Evolutionary conservation across 2,113 vertebrate genomes (phyloP), one percentile per base, ranked within the genome.

Genomic region (Ptychochromis oligacanthus): DNA sequence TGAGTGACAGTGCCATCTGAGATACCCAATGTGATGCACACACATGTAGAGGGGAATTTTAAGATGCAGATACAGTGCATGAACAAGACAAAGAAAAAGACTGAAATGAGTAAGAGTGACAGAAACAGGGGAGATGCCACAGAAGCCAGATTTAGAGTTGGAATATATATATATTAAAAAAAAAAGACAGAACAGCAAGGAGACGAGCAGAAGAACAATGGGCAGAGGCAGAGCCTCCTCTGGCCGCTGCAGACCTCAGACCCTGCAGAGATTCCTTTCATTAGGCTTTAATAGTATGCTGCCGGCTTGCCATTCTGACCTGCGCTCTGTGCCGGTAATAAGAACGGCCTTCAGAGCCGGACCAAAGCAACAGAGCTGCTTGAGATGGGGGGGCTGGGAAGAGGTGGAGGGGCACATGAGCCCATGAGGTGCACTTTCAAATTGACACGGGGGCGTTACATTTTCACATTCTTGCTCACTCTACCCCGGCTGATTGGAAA

Each of bases 201-300:
- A 90, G 70, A 84, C 72, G 34, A 86, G 86, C 80, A 80, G 82
- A 85, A 87, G 89, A 92, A 95, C 92, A 94, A 94, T 90, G 84
- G 89, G 83, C 76, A 89, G 78, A 93, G 88, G 72, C 79, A 82
- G 76, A 88, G 89, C 40, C 88, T 92, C 87, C 88, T 92, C 90
- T 91, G 90, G 88, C 90, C 82, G 62, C 90, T 84, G 90, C 89
- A 92, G 92, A 91, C 91, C 91, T 77, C 90, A 89, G 91, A 89
- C 88, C 89, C 94, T 94, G 92, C 94, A 90, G 93, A 95, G 93
- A 94, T 92, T 94, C 93, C 93, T 95, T 94, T 95, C 94, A 95
- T 95, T 95, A 94, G 90, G 89, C 86, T 95, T 95, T 95, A 95
- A 95, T 94, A 93, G 90, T 93, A 92, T 95, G 93, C 94, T 94